phyloP scores from a whole-genome alignment of 2,113 vertebrate species.

The Xiphorhynchus elegans region DNA sequence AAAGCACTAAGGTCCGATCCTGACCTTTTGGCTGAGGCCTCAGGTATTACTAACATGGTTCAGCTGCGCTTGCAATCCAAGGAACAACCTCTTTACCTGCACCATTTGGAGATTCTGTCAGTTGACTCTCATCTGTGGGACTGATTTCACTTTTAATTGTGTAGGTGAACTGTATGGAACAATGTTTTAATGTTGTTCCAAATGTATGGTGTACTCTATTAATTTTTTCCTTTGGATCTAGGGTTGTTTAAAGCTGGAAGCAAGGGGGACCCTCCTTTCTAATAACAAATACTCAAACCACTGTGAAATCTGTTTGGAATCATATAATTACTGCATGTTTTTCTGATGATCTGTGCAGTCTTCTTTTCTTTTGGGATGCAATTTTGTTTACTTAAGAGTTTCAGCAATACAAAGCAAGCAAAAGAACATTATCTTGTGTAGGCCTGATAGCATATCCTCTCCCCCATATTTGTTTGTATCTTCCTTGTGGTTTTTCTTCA shows the following conservation, averaged over 20 bases:
- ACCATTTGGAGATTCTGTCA: slow-evolving; percentile 7
- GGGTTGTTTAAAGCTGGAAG: not conserved
- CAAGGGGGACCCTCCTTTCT: slow-evolving; percentile 6
- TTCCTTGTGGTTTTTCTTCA: not conserved
- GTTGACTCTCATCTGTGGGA: not conserved
- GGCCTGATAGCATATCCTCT: not conserved
- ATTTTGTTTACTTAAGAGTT: not conserved
- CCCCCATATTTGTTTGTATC: not conserved
- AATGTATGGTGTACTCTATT: not conserved
- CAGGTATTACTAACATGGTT: slow-evolving; percentile 74
- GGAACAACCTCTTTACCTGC: not conserved
- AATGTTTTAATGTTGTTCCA: not conserved
- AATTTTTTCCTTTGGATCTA: not conserved
- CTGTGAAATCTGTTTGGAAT: not conserved
- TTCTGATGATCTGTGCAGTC: slow-evolving; percentile 4
- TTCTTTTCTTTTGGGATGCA: not conserved
- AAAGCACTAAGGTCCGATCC: slow-evolving; percentile 75
- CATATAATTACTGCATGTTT: slow-evolving; percentile 32
- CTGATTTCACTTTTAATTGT: slow-evolving; percentile 19
- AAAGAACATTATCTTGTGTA: not conserved
- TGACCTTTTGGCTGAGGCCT: slow-evolving; percentile 71
- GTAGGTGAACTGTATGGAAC: not conserved
- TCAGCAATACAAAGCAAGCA: slow-evolving; percentile 11
- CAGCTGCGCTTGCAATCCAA: not conserved
- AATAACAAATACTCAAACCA: not conserved